Evolutionary conservation across 2,888 invertebrate genomes (phyloP).

Genomic region (Platycheirus rosarum): DNA sequence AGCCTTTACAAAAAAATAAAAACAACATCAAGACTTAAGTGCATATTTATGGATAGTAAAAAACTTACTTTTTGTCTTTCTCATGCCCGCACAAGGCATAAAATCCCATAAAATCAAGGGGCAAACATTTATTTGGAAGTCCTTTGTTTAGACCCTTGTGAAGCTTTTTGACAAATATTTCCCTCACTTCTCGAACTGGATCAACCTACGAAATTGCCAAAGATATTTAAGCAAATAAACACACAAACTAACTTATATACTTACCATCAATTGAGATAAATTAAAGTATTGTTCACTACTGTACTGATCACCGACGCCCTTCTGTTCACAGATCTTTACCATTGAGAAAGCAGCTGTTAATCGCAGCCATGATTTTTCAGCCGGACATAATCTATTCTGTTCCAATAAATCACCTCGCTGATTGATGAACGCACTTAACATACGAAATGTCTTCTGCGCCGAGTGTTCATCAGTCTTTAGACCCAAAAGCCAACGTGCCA

Average conservation of each 20-base stretch:
- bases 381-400: conserved; percentile 89
- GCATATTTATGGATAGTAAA: not conserved
- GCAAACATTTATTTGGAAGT: conserved; percentile 94
- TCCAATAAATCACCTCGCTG: conserved; percentile 94
- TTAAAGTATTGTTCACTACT: conserved; percentile 97
- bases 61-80: conserved; percentile 88
- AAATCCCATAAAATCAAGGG: conserved; percentile 98
- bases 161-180: conserved; percentile 93
- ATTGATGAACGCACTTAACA: conserved; percentile 96
- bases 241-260: conserved; percentile 77
- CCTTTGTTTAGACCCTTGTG: conserved; percentile 94
- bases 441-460: conserved; percentile 96
- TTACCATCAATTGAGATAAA: conserved; percentile 94
- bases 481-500: conserved; percentile 97
- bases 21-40: not conserved
- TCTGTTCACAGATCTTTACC: conserved; percentile 98
- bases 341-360: conserved; percentile 97
- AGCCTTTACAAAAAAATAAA: conserved; percentile 77
- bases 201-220: conserved; percentile 85
- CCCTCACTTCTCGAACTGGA: conserved; percentile 91
- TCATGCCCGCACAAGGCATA: conserved; percentile 96
- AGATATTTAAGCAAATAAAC: not conserved
- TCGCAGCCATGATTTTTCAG: conserved; percentile 96
- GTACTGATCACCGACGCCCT: conserved; percentile 97
- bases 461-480: conserved; percentile 93